Base-by-base conservation (phyloP, 2,797 vertebrate genomes). In the Clarias pachynema region DNA sequence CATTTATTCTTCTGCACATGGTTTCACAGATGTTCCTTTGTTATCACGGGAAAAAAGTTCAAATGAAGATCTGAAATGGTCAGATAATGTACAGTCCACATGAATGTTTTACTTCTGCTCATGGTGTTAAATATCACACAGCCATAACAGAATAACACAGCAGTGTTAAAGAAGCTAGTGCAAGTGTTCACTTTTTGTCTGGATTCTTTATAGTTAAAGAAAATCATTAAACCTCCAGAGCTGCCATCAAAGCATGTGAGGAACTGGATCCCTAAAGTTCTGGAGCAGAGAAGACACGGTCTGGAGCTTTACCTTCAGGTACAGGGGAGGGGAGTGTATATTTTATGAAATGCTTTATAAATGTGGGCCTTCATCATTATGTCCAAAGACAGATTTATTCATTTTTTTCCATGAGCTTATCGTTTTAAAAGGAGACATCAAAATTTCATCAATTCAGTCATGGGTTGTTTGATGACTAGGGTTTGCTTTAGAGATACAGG, bases 201-300 rank as follows among this genome's bases (percentile, higher is more conserved):
- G 12, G 3, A 53, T 60, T 86, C 68, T 88, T 90, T 92, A 0
- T 87, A 99, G 98, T 94, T 99, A 63, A 99, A 99, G 93, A 99
- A 99, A 92, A 97, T 94, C 90, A 98, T 99, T 89, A 98, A 97
- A 91, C 97, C 97, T 2, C 98, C 98, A 14, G 98, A 99, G 93
- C 98, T 99, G n/a, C 98, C 98, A 57, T 99, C 98, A 22, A 99
- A 99, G 88, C 98, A 99, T 0, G 98, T 99, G 10, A 96, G 98
- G 88, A 99, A 99, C 95, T 99, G 98, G 98, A 94, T 99, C 70
- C 97, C 98, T 24, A 99, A 98, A 91, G 98, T 99, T 31, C 91
- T 99, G 92, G 98, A 99, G 89, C 98, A 99, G 89, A 95, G 98
- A 83, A 94, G 97, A 44, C 97, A 96, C 10, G 98, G 98, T 49